phyloP scores from a whole-genome alignment of 2,797 vertebrate genomes.

The Xenentodon cancila region DNA sequence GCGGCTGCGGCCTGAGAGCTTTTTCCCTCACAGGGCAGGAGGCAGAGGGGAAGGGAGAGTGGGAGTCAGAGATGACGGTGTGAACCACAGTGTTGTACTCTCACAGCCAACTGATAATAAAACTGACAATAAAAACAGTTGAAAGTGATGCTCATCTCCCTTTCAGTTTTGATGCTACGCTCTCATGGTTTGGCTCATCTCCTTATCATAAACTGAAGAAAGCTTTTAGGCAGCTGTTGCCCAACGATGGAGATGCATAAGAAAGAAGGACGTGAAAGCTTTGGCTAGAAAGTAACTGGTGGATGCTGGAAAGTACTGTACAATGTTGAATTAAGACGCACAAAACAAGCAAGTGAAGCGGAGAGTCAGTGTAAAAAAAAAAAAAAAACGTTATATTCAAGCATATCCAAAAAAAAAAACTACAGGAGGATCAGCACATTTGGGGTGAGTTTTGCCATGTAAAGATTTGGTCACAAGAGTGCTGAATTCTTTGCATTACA shows the following conservation, averaged over 20 bases:
- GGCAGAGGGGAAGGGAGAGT: constrained; percentile 36
- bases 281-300: constrained; percentile 9
- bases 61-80: constrained; percentile 45
- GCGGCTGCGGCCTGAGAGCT: constrained; percentile 48
- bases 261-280: constrained; percentile 13
- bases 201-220: not conserved
- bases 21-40: constrained; percentile 51
- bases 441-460: too few relatives aligned
- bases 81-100: constrained; percentile 54
- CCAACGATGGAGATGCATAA: not conserved
- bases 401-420: too few relatives aligned
- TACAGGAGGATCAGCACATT: too few relatives aligned
- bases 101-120: constrained; percentile 60
- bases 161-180: constrained; percentile 9
- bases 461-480: constrained; percentile 9
- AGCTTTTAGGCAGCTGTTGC: constrained; percentile 12
- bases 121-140: constrained; percentile 43
- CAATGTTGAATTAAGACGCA: too few relatives aligned
- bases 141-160: constrained; percentile 15
- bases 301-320: constrained; percentile 7
- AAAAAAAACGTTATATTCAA: too few relatives aligned
- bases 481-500: constrained; percentile 33
- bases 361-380: too few relatives aligned
- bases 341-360: too few relatives aligned
- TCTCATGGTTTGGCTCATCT: constrained; percentile 43